These are phyloP conservation scores for Drosophila santomea DNA, from an alignment of 1,140 invertebrate genomes.

Conservation along the genomic window DNA sequence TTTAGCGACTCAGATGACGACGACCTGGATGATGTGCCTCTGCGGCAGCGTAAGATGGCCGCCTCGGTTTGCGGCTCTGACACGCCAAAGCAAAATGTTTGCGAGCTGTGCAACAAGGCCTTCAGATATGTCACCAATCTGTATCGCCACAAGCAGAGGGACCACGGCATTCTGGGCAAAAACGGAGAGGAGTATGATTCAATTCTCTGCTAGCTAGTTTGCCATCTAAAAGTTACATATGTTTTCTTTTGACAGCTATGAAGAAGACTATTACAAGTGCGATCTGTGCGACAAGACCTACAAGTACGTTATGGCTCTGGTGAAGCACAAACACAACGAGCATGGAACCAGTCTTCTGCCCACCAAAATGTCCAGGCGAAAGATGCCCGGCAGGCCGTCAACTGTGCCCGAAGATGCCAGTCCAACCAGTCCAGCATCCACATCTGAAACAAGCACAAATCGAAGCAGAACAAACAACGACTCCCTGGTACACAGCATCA, in stretches of 20 bases:
- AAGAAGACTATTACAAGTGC: constrained; percentile 70
- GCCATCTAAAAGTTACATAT: background rate
- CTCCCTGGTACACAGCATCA: constrained; percentile 59
- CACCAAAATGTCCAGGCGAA: constrained; percentile 15
- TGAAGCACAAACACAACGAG: constrained; percentile 57
- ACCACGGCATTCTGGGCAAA: constrained; percentile 21
- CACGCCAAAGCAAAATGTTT: constrained; percentile 33
- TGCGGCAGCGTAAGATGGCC: constrained; percentile 39
- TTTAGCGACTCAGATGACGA: constrained; percentile 38
- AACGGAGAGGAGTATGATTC: constrained; percentile 8
- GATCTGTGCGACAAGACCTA: constrained; percentile 67
- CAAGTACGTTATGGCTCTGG: constrained; percentile 62
- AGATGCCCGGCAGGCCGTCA: constrained; percentile 10
- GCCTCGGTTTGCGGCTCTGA: background rate
- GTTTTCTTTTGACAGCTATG: background rate
- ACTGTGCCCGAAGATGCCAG: constrained; percentile 3
- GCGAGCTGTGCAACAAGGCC: constrained; percentile 50
- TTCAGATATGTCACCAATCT: constrained; percentile 63
- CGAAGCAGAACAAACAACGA: constrained; percentile 36
- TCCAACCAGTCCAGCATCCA: constrained; percentile 16
- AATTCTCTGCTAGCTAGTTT: background rate
- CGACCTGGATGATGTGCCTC: constrained; percentile 58
- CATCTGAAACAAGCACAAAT: constrained; percentile 2
- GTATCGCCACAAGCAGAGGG: constrained; percentile 54
- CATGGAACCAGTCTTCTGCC: constrained; percentile 33